These are phyloP conservation scores for Catamblyrhynchus diadema DNA, from an alignment of 2,797 vertebrate species.

Conservation along the genomic window DNA sequence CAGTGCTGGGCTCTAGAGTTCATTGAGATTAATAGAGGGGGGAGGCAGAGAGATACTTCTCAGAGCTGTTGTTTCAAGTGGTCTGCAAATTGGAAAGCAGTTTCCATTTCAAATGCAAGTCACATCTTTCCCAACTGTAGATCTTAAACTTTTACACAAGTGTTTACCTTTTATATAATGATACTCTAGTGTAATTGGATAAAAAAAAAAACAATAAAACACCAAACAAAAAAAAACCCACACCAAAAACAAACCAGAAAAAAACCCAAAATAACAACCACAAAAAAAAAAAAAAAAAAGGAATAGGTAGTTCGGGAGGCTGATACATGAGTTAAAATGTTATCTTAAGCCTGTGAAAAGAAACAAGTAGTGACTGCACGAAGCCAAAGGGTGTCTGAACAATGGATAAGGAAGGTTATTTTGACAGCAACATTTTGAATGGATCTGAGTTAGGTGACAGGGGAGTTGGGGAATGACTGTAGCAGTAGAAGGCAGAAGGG, in stretches of 20 bases:
- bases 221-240: neutral
- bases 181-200: neutral
- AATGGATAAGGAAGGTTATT: slow-evolving; percentile 57
- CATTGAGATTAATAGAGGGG: slow-evolving; percentile 61
- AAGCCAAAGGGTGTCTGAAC: slow-evolving; percentile 20
- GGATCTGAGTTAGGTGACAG: slow-evolving; percentile 1
- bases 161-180: slow-evolving; percentile 28
- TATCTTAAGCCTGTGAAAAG: slow-evolving; percentile 48
- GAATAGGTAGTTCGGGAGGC: slow-evolving; percentile 9
- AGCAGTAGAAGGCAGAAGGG: neutral
- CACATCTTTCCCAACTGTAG: slow-evolving; percentile 18
- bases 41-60: slow-evolving; percentile 43
- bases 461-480: neutral
- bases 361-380: neutral
- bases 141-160: slow-evolving; percentile 23
- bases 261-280: neutral
- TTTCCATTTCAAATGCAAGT: slow-evolving; percentile 39
- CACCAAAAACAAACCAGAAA: neutral
- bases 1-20: slow-evolving; percentile 35
- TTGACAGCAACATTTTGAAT: slow-evolving; percentile 57
- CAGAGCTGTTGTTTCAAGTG: slow-evolving; percentile 51
- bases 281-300: neutral
- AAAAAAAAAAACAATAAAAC: neutral
- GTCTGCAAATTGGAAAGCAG: slow-evolving; percentile 41
- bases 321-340: slow-evolving; percentile 32